A percentile compares a stretch with the other conserved stretches of the same genome.
These are phyloP conservation scores for Anoura caudifer DNA, from an alignment of 2,113 vertebrate genomes.

Conservation along the genomic window DNA sequence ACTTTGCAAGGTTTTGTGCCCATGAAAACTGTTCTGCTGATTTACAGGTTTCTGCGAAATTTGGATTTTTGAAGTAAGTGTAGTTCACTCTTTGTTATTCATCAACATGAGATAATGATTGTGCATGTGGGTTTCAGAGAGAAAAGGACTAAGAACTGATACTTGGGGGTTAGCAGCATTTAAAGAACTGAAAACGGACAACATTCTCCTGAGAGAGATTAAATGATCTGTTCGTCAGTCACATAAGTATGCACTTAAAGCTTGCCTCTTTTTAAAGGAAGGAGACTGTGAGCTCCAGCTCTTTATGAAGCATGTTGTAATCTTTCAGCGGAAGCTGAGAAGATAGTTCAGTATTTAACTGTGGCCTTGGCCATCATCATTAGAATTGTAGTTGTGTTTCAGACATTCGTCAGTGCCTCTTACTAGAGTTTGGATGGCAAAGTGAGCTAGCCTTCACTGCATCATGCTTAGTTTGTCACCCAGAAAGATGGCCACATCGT, in stretches of 20 bases:
- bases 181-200: not conserved
- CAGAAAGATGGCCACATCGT: not conserved
- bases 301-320: not conserved
- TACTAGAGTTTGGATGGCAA: not conserved
- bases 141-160: not conserved
- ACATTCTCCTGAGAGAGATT: not conserved
- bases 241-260: not conserved
- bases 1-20: conserved; percentile 91
- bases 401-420: not conserved
- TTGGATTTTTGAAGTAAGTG: conserved; percentile 92
- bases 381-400: not conserved
- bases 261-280: not conserved
- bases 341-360: not conserved
- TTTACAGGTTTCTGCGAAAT: conserved; percentile 88
- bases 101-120: not conserved
- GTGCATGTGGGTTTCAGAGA: not conserved
- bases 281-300: not conserved
- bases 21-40: conserved; percentile 92
- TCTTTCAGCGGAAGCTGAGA: not conserved
- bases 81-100: not conserved
- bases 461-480: not conserved
- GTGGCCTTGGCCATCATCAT: not conserved
- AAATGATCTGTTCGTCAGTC: not conserved
- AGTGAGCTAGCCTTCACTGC: not conserved
- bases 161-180: not conserved